These are phyloP conservation scores for Metacarcinus magister DNA, from an alignment of 2,888 invertebrate genomes.

Conservation along the genomic window DNA sequence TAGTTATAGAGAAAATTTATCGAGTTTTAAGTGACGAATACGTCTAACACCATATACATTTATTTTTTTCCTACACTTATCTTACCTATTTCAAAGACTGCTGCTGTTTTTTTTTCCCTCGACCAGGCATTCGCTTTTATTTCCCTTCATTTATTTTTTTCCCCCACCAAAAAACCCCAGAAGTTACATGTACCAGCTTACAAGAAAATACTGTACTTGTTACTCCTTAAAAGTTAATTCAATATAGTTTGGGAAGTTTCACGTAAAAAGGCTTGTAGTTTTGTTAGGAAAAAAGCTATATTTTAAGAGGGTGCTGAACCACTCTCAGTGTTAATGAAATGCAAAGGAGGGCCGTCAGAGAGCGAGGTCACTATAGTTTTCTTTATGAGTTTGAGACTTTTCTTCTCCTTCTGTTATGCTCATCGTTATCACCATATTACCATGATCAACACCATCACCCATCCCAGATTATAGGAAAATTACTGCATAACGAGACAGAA, in stretches of 20 bases:
- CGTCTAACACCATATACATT: neutral
- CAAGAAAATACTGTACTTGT: neutral
- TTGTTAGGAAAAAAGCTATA: neutral
- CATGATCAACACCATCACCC: neutral
- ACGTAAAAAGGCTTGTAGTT: neutral
- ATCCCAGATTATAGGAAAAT: neutral
- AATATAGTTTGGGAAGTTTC: neutral
- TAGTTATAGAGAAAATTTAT: neutral
- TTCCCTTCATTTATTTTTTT: neutral
- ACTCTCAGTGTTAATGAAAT: neutral
- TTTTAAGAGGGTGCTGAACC: neutral
- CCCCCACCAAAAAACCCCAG: neutral
- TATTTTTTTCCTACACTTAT: neutral
- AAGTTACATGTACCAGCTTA: neutral
- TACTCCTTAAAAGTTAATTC: neutral
- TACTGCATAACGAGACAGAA: neutral
- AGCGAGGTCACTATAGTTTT: neutral
- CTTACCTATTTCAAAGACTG: neutral
- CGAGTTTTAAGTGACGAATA: neutral
- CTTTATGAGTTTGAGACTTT: neutral
- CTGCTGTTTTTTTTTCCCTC: neutral
- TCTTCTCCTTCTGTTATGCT: neutral
- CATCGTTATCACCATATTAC: neutral
- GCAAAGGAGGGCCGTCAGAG: neutral
- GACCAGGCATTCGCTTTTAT: neutral